phyloP scores from a whole-genome alignment of 2,888 invertebrate species.

The Drosophila histrio region DNA sequence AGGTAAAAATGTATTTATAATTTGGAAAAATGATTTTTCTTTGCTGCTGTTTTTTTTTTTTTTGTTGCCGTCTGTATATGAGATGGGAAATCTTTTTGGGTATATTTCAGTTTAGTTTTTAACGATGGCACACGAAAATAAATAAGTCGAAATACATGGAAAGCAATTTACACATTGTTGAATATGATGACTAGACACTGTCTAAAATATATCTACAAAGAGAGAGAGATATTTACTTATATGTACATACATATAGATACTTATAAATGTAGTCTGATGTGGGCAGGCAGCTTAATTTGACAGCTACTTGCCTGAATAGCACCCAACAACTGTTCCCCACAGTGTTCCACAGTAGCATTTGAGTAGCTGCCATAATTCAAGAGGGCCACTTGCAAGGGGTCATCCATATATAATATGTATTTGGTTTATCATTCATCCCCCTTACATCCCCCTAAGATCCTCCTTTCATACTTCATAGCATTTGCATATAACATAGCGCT shows the following conservation, averaged over 20 bases:
- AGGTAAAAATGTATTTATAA: conserved; percentile 77
- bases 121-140: conserved; percentile 52
- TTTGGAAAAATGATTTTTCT: conserved; percentile 72
- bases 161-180: conserved; percentile 73
- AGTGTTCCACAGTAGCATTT: conserved; percentile 16
- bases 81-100: conserved; percentile 22
- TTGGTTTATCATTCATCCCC: conserved; percentile 1
- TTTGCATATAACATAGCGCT: conserved; percentile 48
- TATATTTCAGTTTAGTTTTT: conserved; percentile 56
- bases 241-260: neutral
- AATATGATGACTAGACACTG: conserved; percentile 47
- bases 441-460: neutral
- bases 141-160: conserved; percentile 41
- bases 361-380: conserved; percentile 47
- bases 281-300: conserved; percentile 33
- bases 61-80: conserved; percentile 1
- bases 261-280: conserved; percentile 10
- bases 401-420: conserved; percentile 6
- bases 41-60: neutral
- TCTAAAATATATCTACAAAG: conserved; percentile 11
- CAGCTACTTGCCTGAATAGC: conserved; percentile 35
- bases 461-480: neutral
- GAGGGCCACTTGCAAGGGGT: conserved; percentile 32
- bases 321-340: conserved; percentile 10
- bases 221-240: conserved; percentile 4